Conservation (phyloP, 2,797 vertebrate genomes). For the Ceyx erithaca region DNA sequence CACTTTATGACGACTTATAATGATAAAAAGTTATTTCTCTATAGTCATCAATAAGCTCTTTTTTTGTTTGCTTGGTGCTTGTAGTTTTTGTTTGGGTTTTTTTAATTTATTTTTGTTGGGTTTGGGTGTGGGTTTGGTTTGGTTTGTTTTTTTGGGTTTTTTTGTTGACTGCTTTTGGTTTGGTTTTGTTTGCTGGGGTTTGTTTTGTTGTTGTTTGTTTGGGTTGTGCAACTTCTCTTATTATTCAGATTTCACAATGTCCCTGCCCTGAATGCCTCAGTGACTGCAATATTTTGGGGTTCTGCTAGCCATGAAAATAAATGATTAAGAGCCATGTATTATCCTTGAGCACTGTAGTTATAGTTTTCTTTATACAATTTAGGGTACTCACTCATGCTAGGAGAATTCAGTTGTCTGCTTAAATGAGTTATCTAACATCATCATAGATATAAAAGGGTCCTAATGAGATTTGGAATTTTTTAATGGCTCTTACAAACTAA, state of each 20-base stretch:
- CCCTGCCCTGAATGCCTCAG: neutral
- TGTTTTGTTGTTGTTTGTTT: neutral
- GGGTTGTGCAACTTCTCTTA: neutral
- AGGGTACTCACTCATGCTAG: neutral
- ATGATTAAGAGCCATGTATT: neutral
- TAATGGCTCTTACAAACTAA: neutral
- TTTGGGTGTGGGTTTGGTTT: no score
- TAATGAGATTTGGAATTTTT: neutral
- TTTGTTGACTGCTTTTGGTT: no score
- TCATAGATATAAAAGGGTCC: neutral
- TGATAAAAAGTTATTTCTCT: slow-evolving; percentile 87
- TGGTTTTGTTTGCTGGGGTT: no score
- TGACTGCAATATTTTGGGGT: neutral
- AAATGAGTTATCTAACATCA: neutral
- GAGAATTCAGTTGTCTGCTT: neutral
- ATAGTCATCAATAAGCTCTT: slow-evolving; percentile 78
- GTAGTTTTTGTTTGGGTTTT: no score
- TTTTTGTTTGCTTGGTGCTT: no score
- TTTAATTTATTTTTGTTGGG: no score
- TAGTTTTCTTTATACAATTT: neutral
- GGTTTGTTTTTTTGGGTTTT: no score
- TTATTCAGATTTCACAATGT: neutral
- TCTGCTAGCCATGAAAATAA: neutral
- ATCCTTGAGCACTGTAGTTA: neutral
- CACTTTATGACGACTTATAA: slow-evolving; percentile 97